phyloP scores from a whole-genome alignment of 2,113 vertebrate species.

The Podarcis muralis region DNA sequence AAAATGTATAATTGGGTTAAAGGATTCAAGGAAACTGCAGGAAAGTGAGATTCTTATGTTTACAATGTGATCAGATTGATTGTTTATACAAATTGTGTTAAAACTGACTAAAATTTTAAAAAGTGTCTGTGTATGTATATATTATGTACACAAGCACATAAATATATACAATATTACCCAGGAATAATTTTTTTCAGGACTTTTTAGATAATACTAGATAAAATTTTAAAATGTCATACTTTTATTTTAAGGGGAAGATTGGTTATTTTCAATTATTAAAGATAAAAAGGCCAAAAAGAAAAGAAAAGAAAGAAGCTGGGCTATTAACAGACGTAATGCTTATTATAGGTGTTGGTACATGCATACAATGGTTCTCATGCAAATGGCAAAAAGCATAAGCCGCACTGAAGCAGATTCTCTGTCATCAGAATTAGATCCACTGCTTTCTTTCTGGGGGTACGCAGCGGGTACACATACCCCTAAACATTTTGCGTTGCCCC shows the following conservation, averaged over 20 bases:
- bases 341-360: too few species aligned
- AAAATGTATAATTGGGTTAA: slow-evolving; percentile 77
- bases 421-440: too few species aligned
- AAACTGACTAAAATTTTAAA: slow-evolving; percentile 76
- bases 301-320: too few species aligned
- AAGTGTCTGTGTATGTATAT: slow-evolving; percentile 76
- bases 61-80: slow-evolving; percentile 78
- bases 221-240: slow-evolving; percentile 81
- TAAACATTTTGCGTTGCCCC: too few species aligned
- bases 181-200: slow-evolving; percentile 82
- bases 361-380: too few species aligned
- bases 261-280: slow-evolving; percentile 83
- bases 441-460: too few species aligned
- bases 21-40: slow-evolving; percentile 81
- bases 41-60: slow-evolving; percentile 73
- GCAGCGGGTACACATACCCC: too few species aligned
- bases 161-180: slow-evolving; percentile 80
- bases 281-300: slow-evolving; percentile 80
- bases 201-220: slow-evolving; percentile 82
- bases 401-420: too few species aligned
- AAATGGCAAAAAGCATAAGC: too few species aligned
- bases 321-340: too few species aligned
- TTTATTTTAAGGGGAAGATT: slow-evolving; percentile 84
- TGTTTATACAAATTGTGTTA: slow-evolving; percentile 75
- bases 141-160: slow-evolving; percentile 79